phyloP scores from a whole-genome alignment of 2,113 vertebrate species.

The Zingel zingel region DNA sequence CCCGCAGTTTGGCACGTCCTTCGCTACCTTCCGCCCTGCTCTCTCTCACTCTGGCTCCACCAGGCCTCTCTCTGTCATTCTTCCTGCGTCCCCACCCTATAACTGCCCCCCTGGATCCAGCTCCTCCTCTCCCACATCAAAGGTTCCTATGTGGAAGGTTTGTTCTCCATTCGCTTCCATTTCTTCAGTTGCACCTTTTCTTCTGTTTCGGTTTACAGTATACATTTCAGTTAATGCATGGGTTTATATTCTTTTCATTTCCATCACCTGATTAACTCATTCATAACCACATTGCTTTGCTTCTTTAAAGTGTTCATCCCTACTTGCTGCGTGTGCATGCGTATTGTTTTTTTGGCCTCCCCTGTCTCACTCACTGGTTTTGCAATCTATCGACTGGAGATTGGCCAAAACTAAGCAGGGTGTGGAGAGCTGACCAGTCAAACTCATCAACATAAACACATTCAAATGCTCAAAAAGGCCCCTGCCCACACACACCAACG shows the following conservation, averaged over 20 bases:
- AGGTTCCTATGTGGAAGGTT: slow-evolving; percentile 89
- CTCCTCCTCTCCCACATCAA: slow-evolving; percentile 88
- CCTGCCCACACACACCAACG: slow-evolving; percentile 31
- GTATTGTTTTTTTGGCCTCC: slow-evolving; percentile 15
- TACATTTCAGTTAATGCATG: slow-evolving; percentile 26
- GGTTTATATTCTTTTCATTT: slow-evolving; percentile 45
- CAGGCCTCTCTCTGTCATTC: slow-evolving; percentile 87
- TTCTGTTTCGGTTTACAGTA: slow-evolving; percentile 38
- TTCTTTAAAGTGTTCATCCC: slow-evolving; percentile 49
- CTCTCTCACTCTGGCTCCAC: slow-evolving; percentile 86
- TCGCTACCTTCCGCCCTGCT: slow-evolving; percentile 88
- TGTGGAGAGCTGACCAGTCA: slow-evolving; percentile 39
- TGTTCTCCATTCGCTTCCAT: slow-evolving; percentile 82
- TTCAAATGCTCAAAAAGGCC: slow-evolving; percentile 10
- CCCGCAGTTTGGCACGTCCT: slow-evolving; percentile 88
- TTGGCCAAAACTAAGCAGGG: slow-evolving; percentile 70
- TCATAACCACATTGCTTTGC: slow-evolving; percentile 74
- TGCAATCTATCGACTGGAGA: slow-evolving; percentile 66
- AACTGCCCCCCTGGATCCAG: slow-evolving; percentile 84
- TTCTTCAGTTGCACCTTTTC: slow-evolving; percentile 63
- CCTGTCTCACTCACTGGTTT: slow-evolving; percentile 61
- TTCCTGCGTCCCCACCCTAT: slow-evolving; percentile 87
- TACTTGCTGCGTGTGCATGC: slow-evolving; percentile 52
- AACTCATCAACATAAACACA: slow-evolving; percentile 34
- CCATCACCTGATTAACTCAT: slow-evolving; percentile 70